Evolutionary conservation across 1,140 invertebrate genomes (phyloP).

Genomic region (Neodiprion virginianus): DNA sequence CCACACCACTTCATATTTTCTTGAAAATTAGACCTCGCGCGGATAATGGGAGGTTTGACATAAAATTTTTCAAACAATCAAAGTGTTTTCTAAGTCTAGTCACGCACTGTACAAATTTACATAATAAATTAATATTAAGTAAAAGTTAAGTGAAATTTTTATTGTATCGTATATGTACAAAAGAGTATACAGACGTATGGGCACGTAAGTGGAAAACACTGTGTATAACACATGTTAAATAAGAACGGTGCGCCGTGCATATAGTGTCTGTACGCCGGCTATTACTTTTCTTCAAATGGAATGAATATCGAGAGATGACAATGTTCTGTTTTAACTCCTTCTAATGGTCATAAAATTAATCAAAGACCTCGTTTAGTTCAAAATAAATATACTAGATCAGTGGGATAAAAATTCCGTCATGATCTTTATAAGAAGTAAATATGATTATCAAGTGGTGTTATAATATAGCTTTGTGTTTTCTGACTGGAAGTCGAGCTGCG

Average conservation of each 20-base stretch:
- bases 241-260: slow-evolving; percentile 19
- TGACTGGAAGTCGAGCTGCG: not conserved
- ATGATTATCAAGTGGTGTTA: too few relatives aligned
- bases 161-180: slow-evolving; percentile 62
- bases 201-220: slow-evolving; percentile 26
- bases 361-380: not conserved
- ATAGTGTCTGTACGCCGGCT: slow-evolving; percentile 14
- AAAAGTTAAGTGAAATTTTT: slow-evolving; percentile 51
- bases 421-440: not conserved
- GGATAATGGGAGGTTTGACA: too few relatives aligned
- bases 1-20: too few relatives aligned
- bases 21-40: too few relatives aligned
- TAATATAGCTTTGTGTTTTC: not conserved
- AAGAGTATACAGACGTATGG: slow-evolving; percentile 57
- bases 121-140: slow-evolving; percentile 11
- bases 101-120: not conserved
- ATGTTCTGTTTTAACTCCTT: not conserved
- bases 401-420: not conserved
- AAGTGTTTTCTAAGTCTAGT: too few relatives aligned
- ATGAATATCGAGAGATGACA: slow-evolving; percentile 44
- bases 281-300: slow-evolving; percentile 46
- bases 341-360: not conserved
- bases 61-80: too few relatives aligned
- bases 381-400: not conserved
- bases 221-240: slow-evolving; percentile 39